Conservation (phyloP, 2,113 vertebrate species). For the Planiliza haematocheilus region DNA sequence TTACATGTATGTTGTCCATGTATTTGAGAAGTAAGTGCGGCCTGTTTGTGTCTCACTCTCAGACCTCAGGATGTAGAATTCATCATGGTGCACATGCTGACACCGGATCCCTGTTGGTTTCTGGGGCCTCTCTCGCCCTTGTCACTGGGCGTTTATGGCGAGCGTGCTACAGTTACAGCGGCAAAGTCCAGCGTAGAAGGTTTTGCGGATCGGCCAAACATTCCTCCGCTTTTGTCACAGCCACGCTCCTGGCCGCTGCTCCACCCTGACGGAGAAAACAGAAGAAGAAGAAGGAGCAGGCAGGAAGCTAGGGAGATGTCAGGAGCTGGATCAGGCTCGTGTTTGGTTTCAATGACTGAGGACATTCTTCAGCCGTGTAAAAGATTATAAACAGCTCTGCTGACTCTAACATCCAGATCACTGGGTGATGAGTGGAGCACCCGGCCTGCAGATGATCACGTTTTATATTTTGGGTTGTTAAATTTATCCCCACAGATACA, state of each 20-base stretch:
- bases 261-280: constrained; percentile 42
- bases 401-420: constrained; percentile 24
- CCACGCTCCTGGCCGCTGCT: constrained; percentile 76
- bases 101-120: constrained; percentile 81
- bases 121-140: constrained; percentile 66
- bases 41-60: constrained; percentile 40
- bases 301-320: constrained; percentile 63
- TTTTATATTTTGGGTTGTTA: constrained; percentile 9
- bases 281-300: constrained; percentile 36
- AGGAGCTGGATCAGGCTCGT: constrained; percentile 48
- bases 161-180: constrained; percentile 64
- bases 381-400: constrained; percentile 47
- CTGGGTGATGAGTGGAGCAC: neutral
- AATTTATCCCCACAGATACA: neutral
- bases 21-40: too few relatives aligned
- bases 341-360: constrained; percentile 60
- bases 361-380: constrained; percentile 32
- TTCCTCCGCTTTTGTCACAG: constrained; percentile 88
- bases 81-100: constrained; percentile 77
- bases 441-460: neutral
- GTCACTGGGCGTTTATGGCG: constrained; percentile 81
- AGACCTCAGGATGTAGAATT: constrained; percentile 73
- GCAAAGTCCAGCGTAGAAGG: constrained; percentile 32
- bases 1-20: too few relatives aligned
- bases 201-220: constrained; percentile 78